Conservation (phyloP, 2,888 invertebrate genomes). For the Chrysina gloriosa region DNA sequence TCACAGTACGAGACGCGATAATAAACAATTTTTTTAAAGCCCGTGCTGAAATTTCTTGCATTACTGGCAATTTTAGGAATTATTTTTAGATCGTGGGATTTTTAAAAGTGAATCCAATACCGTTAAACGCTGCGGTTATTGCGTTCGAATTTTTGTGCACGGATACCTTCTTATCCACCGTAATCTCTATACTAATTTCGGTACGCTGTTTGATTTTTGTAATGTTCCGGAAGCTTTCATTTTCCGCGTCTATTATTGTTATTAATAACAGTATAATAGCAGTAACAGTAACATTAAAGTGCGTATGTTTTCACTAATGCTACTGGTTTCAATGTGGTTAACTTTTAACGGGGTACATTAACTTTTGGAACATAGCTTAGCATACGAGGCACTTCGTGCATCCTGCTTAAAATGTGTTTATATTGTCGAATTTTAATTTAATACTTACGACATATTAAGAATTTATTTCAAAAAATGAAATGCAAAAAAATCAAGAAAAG, state of each 20-base stretch:
- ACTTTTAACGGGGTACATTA: too few species aligned
- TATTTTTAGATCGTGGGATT: background rate
- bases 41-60: background rate
- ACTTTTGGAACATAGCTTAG: too few species aligned
- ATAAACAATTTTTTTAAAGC: background rate
- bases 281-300: too few species aligned
- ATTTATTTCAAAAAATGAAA: too few species aligned
- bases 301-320: too few species aligned
- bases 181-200: constrained; percentile 9
- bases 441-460: too few species aligned
- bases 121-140: background rate
- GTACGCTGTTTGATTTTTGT: background rate
- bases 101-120: background rate
- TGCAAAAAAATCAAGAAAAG: too few species aligned
- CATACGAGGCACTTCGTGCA: too few species aligned
- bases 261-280: too few species aligned
- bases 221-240: background rate
- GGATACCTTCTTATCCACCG: background rate
- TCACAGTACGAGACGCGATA: background rate
- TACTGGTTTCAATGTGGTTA: too few species aligned
- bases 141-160: background rate
- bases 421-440: too few species aligned
- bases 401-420: too few species aligned
- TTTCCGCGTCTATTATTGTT: background rate
- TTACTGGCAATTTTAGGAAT: background rate